Conservation (phyloP, 1,140 invertebrate genomes). For the Eubasilissa regina region DNA sequence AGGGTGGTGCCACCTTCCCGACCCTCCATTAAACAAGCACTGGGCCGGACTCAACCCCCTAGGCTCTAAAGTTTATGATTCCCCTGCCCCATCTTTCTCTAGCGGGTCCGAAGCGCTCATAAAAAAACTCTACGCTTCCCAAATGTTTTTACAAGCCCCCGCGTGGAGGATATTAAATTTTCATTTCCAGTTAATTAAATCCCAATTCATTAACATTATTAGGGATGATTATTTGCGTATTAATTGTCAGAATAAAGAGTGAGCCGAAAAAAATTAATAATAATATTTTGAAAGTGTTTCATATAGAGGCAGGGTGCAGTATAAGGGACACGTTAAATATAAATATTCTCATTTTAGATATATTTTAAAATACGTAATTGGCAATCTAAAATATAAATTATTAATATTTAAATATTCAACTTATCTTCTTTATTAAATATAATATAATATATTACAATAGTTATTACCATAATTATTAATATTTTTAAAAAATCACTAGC, state of each 20-base stretch:
- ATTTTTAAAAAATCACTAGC: too few species aligned
- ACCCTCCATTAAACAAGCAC: constrained; percentile 13
- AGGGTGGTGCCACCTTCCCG: neutral
- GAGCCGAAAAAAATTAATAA: neutral
- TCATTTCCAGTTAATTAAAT: constrained; percentile 6
- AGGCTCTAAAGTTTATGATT: neutral
- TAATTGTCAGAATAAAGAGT: neutral
- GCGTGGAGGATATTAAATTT: neutral
- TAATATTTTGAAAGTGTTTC: neutral
- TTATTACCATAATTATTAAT: too few species aligned
- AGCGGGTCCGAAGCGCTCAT: constrained; percentile 14
- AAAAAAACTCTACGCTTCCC: constrained; percentile 20
- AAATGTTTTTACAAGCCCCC: neutral
- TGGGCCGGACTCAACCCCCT: neutral
- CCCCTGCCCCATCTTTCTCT: constrained; percentile 11
- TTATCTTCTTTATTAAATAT: too few species aligned
- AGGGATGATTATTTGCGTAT: neutral
- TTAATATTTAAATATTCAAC: too few species aligned
- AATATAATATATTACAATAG: too few species aligned
- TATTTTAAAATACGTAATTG: too few species aligned
- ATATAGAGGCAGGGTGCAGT: neutral
- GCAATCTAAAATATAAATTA: too few species aligned
- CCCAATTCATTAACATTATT: neutral
- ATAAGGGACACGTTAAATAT: neutral
- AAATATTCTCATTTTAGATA: too few species aligned